Evolutionary conservation across 2,797 vertebrate species (phyloP).

Genomic region (Pteronotus mesoamericanus): DNA sequence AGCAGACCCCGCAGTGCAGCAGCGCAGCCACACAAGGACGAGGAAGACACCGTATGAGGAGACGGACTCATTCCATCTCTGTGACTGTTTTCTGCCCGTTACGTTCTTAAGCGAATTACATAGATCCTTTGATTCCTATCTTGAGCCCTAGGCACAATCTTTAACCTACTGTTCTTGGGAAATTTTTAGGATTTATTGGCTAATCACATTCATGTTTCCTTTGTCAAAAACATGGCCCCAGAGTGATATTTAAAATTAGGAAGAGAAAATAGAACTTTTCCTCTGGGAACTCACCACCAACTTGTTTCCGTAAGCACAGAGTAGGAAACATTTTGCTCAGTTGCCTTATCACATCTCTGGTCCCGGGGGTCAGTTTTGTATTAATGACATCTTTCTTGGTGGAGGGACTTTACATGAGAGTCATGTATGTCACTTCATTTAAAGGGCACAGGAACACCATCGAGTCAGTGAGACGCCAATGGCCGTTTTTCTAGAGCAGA

Average conservation of each 20-base stretch:
- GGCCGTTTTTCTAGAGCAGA: not conserved
- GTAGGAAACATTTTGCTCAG: not conserved
- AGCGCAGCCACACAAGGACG: not conserved
- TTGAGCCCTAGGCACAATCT: slow-evolving; percentile 13
- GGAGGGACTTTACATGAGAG: not conserved
- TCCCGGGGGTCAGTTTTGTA: not conserved
- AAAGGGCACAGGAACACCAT: not conserved
- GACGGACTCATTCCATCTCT: not conserved
- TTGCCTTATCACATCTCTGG: not conserved
- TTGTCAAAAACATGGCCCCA: not conserved
- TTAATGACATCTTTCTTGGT: not conserved
- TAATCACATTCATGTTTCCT: slow-evolving; percentile 37
- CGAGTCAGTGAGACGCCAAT: not conserved
- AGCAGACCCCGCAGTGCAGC: not conserved
- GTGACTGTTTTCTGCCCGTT: accelerated
- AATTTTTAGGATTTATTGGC: slow-evolving; percentile 40
- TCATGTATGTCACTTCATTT: not conserved
- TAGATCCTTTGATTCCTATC: not conserved
- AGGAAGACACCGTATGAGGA: not conserved
- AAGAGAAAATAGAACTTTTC: not conserved
- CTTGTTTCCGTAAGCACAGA: not conserved
- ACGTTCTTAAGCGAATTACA: not conserved
- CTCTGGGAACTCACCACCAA: not conserved
- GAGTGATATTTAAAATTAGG: slow-evolving; percentile 11
- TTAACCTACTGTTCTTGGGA: slow-evolving; percentile 35